Conservation (phyloP, 2,113 vertebrate species). For the Pitta sordida region DNA sequence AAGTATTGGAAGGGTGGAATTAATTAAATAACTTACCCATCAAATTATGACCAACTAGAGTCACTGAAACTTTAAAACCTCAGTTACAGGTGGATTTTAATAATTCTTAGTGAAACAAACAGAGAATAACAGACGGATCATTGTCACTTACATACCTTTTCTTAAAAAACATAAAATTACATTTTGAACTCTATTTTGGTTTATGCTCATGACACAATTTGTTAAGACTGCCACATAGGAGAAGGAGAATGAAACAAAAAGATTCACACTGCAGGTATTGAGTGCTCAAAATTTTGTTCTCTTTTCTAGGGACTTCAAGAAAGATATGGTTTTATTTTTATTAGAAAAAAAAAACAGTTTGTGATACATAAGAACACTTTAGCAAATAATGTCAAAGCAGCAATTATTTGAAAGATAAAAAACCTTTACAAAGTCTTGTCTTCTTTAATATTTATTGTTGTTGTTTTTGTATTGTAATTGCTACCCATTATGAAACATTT, state of each 20-base stretch:
- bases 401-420: neutral
- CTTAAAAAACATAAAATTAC: neutral
- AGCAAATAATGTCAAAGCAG: neutral
- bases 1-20: constrained; percentile 43
- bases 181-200: neutral
- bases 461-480: neutral
- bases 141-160: neutral
- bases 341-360: neutral
- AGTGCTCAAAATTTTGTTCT: neutral
- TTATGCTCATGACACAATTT: neutral
- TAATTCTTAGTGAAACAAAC: neutral
- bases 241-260: neutral
- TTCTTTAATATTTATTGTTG: neutral
- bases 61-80: neutral
- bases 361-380: neutral
- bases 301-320: neutral
- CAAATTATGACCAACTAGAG: neutral
- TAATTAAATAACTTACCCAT: constrained; percentile 40
- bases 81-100: neutral
- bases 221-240: neutral
- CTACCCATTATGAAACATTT: neutral
- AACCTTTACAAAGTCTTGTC: neutral
- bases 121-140: neutral
- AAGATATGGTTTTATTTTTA: neutral
- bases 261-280: neutral